Conservation (phyloP, 2,797 vertebrate genomes). For the Hozukius guyotensis region DNA sequence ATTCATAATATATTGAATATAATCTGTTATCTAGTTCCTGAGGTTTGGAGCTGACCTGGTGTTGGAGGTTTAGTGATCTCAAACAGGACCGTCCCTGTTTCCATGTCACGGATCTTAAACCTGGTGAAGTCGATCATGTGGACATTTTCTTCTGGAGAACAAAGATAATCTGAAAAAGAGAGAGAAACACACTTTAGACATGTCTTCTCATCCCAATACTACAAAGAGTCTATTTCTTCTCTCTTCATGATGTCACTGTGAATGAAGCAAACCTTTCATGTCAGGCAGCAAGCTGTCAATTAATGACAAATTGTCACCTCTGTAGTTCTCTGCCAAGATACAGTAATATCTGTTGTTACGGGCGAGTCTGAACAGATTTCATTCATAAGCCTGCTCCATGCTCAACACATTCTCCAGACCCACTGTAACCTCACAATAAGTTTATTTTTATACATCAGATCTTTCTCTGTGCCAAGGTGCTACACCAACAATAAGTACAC, state of each 20-base stretch:
- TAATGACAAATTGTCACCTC: not conserved
- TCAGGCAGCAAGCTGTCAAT: not conserved
- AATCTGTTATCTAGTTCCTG: not conserved
- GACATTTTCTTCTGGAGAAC: conserved; percentile 94
- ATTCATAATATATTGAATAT: not conserved
- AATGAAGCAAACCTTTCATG: not conserved
- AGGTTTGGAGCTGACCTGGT: conserved; percentile 62
- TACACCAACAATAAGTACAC: not conserved
- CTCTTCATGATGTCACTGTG: not conserved
- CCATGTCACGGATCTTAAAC: conserved; percentile 99
- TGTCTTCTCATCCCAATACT: not conserved
- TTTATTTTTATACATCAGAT: not conserved
- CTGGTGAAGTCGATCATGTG: conserved; percentile 98
- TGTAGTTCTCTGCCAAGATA: not conserved
- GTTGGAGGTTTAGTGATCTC: conserved; percentile 84
- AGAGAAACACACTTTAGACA: not conserved
- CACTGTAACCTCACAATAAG: not conserved
- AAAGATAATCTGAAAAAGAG: conserved; percentile 90
- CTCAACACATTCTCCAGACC: not conserved
- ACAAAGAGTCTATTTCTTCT: not conserved
- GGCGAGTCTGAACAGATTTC: not conserved
- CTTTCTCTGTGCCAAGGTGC: not conserved
- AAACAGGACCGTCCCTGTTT: conserved; percentile 94
- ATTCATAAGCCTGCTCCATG: not conserved
- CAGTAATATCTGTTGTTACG: not conserved